A percentile compares a stretch with the other conserved stretches of the same genome.
Conservation (phyloP, 37 sponge, comb jelly and placozoan species). For the Chondrosia reniformis region DNA sequence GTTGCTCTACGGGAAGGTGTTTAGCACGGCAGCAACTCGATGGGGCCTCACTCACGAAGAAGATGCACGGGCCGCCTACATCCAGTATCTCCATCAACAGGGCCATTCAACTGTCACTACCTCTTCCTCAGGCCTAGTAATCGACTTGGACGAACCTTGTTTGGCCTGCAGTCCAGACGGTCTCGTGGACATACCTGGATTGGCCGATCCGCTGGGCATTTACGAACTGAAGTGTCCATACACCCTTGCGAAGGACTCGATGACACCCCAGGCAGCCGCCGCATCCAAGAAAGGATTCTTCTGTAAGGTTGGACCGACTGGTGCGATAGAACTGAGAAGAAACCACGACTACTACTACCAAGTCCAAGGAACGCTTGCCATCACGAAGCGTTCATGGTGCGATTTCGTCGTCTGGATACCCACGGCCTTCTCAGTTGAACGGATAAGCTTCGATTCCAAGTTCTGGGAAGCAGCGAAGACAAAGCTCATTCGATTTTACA, state of each 20-base stretch:
- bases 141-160: neutral
- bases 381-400: neutral
- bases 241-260: constrained; percentile 3
- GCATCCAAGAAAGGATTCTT: constrained; percentile 2
- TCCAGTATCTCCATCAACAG: neutral
- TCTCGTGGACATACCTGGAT: neutral
- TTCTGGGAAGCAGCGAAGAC: neutral
- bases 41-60: constrained; percentile 12
- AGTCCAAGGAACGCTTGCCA: neutral
- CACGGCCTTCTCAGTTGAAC: neutral
- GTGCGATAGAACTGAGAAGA: constrained; percentile 4
- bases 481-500: neutral
- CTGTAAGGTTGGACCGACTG: neutral
- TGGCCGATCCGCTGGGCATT: constrained; percentile 5
- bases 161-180: constrained; percentile 25
- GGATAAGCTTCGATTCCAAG: neutral
- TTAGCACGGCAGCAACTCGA: neutral
- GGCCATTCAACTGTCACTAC: neutral
- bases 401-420: constrained; percentile 4
- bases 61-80: neutral
- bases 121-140: neutral
- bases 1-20: neutral
- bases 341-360: constrained; percentile 26
- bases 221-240: constrained; percentile 22
- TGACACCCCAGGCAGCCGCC: constrained; percentile 4